Percentiles rank a stretch among this genome's conserved stretches.
phyloP scores from a whole-genome alignment of 2,888 invertebrate species.

The Oscheius sp. region DNA sequence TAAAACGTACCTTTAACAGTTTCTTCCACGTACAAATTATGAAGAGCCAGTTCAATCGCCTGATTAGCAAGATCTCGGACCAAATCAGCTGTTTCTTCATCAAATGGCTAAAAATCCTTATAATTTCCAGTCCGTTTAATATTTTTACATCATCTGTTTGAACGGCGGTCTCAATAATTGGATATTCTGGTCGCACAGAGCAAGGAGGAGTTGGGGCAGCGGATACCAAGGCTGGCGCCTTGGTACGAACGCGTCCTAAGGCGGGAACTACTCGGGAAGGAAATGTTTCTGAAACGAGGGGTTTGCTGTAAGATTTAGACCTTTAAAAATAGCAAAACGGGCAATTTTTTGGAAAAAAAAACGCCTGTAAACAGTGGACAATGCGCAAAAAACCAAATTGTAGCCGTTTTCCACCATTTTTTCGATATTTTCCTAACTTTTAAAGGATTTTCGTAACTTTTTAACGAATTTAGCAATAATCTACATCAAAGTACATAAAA shows the following conservation, averaged over 20 bases:
- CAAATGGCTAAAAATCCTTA: slow-evolving; percentile 42
- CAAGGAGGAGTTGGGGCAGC: slow-evolving; percentile 43
- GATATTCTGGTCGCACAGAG: slow-evolving; percentile 42
- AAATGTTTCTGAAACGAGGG: neutral
- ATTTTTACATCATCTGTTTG: slow-evolving; percentile 50
- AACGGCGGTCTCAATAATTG: slow-evolving; percentile 48
- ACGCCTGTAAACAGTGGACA: too few relatives aligned
- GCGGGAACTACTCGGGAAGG: slow-evolving; percentile 30
- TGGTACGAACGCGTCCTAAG: slow-evolving; percentile 5
- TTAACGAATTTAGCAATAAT: too few relatives aligned
- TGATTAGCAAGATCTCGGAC: slow-evolving; percentile 47
- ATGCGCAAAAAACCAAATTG: too few relatives aligned
- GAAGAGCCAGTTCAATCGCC: slow-evolving; percentile 35
- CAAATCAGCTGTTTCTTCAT: slow-evolving; percentile 44
- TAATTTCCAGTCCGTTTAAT: neutral
- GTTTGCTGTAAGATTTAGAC: neutral
- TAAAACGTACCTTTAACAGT: slow-evolving; percentile 14
- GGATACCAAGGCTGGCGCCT: neutral
- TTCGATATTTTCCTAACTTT: too few relatives aligned
- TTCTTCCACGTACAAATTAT: slow-evolving; percentile 21
- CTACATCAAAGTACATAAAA: too few relatives aligned
- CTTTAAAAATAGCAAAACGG: neutral
- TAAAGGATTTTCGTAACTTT: too few relatives aligned
- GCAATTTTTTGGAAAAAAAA: neutral
- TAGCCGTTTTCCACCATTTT: too few relatives aligned